These are phyloP conservation scores for Orchestia grillus DNA, from an alignment of 1,140 invertebrate genomes.

Conservation along the genomic window DNA sequence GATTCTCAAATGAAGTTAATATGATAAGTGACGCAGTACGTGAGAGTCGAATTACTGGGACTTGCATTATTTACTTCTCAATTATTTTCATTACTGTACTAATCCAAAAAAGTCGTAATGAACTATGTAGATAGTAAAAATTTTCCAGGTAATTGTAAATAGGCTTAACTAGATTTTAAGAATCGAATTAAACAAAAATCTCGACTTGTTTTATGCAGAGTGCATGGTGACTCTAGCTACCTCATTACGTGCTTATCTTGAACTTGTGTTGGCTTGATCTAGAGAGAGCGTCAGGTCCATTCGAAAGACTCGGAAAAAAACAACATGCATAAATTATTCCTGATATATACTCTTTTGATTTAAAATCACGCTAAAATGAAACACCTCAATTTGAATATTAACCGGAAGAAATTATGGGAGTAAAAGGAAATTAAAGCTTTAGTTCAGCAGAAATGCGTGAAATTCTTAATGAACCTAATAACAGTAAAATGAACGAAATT, in stretches of 20 bases:
- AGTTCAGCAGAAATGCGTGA: not conserved
- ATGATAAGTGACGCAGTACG: not conserved
- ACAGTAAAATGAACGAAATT: too few species aligned
- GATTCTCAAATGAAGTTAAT: not conserved
- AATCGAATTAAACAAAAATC: not conserved
- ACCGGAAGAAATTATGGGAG: too few species aligned
- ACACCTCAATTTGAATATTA: too few species aligned
- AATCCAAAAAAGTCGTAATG: not conserved
- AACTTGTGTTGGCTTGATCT: too few species aligned
- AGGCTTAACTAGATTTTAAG: not conserved
- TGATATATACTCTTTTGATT: too few species aligned
- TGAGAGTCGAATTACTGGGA: not conserved
- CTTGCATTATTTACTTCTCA: not conserved
- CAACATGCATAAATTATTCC: too few species aligned
- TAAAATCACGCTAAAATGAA: too few species aligned
- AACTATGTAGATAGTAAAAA: not conserved
- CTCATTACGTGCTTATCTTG: not conserved
- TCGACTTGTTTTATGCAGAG: not conserved
- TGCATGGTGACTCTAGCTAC: not conserved
- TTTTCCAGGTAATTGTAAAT: not conserved
- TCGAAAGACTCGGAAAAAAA: too few species aligned
- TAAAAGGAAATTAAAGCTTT: not conserved
- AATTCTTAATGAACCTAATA: not conserved
- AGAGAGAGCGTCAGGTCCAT: too few species aligned
- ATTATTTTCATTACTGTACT: not conserved